phyloP scores from a whole-genome alignment of 2,797 vertebrate species.

The Catostomus latipinnis region DNA sequence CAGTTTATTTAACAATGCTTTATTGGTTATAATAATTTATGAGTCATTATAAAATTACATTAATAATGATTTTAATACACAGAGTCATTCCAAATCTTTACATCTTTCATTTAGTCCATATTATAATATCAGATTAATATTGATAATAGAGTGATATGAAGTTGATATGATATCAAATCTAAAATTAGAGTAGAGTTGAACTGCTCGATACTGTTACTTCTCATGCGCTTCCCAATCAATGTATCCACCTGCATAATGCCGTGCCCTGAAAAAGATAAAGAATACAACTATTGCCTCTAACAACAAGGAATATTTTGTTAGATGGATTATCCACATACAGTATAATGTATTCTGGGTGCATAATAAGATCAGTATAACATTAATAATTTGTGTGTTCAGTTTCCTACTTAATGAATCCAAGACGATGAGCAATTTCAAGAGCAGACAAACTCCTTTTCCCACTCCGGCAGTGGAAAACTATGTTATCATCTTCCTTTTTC shows the following conservation, averaged over 20 bases:
- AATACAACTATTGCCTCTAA: background rate
- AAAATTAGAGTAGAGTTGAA: too few relatives aligned
- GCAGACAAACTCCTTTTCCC: slow-evolving; percentile 72
- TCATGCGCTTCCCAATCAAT: slow-evolving; percentile 71
- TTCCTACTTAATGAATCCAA: slow-evolving; percentile 72
- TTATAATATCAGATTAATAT: too few relatives aligned
- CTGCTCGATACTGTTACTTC: slow-evolving; percentile 53
- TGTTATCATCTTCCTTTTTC: slow-evolving; percentile 67
- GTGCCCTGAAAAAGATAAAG: slow-evolving; percentile 62
- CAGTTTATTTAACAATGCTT: too few relatives aligned
- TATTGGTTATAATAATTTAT: too few relatives aligned
- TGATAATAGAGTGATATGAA: background rate
- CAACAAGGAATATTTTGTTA: background rate
- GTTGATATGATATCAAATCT: background rate
- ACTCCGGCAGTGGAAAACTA: slow-evolving; percentile 74
- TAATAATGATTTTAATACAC: too few relatives aligned
- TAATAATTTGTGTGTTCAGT: background rate
- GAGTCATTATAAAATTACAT: too few relatives aligned
- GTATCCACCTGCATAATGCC: slow-evolving; percentile 77
- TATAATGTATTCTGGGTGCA: background rate
- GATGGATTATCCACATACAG: background rate
- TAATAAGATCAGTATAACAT: background rate
- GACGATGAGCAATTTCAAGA: slow-evolving; percentile 66
- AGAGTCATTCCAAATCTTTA: too few relatives aligned
- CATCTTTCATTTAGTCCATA: too few relatives aligned